Evolutionary conservation across 1,140 invertebrate species (phyloP), one percentile per base, ranked within the genome.

Genomic region (Lepidurus apus): DNA sequence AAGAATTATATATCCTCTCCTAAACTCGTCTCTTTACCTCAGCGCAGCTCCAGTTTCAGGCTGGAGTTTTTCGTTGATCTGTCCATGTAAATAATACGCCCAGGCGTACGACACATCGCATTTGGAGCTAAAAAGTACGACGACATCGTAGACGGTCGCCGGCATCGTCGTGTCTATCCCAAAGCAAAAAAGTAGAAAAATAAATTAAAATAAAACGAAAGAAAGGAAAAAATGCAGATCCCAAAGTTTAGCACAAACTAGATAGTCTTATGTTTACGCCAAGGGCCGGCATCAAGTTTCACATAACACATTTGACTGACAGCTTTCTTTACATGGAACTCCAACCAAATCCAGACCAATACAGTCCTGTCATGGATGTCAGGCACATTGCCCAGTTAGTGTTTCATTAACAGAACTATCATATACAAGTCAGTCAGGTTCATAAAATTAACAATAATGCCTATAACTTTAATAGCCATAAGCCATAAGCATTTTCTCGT

Each of bases 61-160:
- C 10, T 45, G 45, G 45, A 77, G 65, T 17, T 53, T 77, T 53
- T 77, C 65, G 13, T 26, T 24, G 42, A 77, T 45, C 11, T 53
- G 45, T 45, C 11, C 21, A n/a, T 73, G 43, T 17, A 79, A 24
- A 26, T 79, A 79, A 17, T 42, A 10, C 65, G 75, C 43, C 78
- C 78, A 79, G 13, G 74, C 65, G 9, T 42, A 74, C 42, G 78
- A 75, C 73, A 79, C 78, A 7, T 45, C 26, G 78, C 78, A 79
- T 42, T 79, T 79, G n/a, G 74, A 75, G 74, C 78, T 79, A 74
- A 79, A 79, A 11, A 79, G 43, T 42, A 79, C 75, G 73, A 79
- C 78, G 21, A 79, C 78, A 45, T 79, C 78, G 74, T 65, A 65
- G 21, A 65, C 53, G 6, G 13, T 13, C 21, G 21, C 8, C 17